Evolutionary conservation across 2,888 invertebrate species (phyloP).

Genomic region (Sarcophaga subvicina): DNA sequence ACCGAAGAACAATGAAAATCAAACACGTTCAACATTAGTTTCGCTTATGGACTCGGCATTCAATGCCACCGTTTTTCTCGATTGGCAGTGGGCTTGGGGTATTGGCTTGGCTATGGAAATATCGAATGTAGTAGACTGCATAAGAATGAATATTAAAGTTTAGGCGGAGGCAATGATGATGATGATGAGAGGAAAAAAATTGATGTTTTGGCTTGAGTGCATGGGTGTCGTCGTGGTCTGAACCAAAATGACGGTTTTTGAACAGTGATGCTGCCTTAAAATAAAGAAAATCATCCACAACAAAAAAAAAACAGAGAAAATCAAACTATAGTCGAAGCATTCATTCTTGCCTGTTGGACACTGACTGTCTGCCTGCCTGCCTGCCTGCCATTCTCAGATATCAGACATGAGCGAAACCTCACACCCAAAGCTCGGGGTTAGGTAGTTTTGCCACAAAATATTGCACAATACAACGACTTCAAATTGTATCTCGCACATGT

Average conservation of each 20-base stretch:
- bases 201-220: neutral
- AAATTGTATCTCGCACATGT: slow-evolving; percentile 24
- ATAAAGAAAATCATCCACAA: slow-evolving; percentile 65
- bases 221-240: slow-evolving; percentile 15
- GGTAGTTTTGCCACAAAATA: neutral
- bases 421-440: neutral
- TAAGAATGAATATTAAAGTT: slow-evolving; percentile 59
- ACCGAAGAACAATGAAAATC: slow-evolving; percentile 67
- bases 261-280: slow-evolving; percentile 64
- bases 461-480: slow-evolving; percentile 7
- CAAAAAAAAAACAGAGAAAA: slow-evolving; percentile 65
- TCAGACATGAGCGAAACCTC: slow-evolving; percentile 51
- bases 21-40: slow-evolving; percentile 60
- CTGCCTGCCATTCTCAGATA: slow-evolving; percentile 64
- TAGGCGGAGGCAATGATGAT: slow-evolving; percentile 15
- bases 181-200: neutral
- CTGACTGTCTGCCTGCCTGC: slow-evolving; percentile 49
- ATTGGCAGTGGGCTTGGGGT: too few relatives aligned
- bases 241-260: slow-evolving; percentile 66
- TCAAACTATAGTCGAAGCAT: slow-evolving; percentile 50
- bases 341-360: slow-evolving; percentile 23
- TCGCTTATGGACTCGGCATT: slow-evolving; percentile 29
- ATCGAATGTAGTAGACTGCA: slow-evolving; percentile 14
- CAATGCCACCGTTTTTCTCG: too few relatives aligned
- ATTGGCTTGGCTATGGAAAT: neutral